Evolutionary conservation across 35 echinoderm and acorn worm genomes (phyloP).

Genomic region (Eucidaris tribuloides): DNA sequence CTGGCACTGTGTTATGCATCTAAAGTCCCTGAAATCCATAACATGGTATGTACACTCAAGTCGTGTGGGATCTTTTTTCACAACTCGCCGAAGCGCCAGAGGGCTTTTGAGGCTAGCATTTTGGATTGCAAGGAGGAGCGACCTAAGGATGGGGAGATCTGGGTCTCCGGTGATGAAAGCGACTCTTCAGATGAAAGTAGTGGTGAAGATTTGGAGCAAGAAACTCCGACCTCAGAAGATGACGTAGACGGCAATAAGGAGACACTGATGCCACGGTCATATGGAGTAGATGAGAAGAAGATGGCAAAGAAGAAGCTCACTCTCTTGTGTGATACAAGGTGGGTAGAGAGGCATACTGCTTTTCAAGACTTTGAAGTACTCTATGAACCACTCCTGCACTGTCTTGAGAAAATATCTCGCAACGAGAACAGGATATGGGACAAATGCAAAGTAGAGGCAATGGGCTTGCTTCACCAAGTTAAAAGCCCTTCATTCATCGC

Average conservation of each 20-base stretch:
- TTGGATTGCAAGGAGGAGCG: not conserved
- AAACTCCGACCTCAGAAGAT: not conserved
- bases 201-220: not conserved
- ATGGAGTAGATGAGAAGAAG: not conserved
- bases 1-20: conserved; percentile 25
- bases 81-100: conserved; percentile 43
- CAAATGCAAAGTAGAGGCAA: not conserved
- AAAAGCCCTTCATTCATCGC: conserved; percentile 2
- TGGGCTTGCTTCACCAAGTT: not conserved
- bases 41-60: conserved; percentile 27
- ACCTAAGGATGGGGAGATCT: not conserved
- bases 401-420: not conserved
- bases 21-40: conserved; percentile 27
- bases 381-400: conserved; percentile 3
- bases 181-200: not conserved
- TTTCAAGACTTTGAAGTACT: conserved; percentile 36
- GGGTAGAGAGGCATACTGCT: conserved; percentile 58
- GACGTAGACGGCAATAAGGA: no score
- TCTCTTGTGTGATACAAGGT: conserved; percentile 46
- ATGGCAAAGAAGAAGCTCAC: not conserved
- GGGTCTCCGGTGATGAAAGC: not conserved
- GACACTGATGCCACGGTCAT: not conserved
- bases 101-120: conserved; percentile 20
- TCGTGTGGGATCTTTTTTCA: conserved; percentile 20
- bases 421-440: not conserved